These are phyloP conservation scores for Intellagama lesueurii DNA, from an alignment of 2,797 vertebrate genomes.

Conservation along the genomic window DNA sequence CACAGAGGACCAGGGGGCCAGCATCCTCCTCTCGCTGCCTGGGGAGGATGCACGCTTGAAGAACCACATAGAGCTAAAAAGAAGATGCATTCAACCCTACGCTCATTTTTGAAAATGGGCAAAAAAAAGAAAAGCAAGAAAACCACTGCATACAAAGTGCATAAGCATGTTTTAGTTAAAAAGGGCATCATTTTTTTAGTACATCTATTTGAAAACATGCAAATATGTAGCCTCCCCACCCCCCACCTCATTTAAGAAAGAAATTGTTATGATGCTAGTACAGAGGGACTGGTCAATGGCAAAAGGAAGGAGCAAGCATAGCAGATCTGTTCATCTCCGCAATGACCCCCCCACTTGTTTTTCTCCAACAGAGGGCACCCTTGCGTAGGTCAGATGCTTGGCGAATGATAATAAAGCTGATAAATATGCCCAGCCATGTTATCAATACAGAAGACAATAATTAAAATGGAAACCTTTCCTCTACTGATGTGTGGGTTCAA, in stretches of 20 bases:
- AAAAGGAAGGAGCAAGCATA: background rate
- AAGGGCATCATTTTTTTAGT: background rate
- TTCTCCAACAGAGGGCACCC: conserved; percentile 4
- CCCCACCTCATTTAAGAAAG: background rate
- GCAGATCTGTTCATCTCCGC: background rate
- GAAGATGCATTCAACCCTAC: too few species aligned
- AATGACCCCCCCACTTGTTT: background rate
- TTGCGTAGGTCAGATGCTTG: background rate
- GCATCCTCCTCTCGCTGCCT: too few species aligned
- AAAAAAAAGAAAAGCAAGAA: too few species aligned
- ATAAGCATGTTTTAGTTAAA: background rate
- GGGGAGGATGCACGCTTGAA: too few species aligned
- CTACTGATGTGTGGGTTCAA: background rate
- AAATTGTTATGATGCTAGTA: background rate
- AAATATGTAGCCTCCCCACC: background rate
- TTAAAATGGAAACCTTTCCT: background rate
- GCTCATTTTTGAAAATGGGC: too few species aligned
- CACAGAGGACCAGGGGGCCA: too few species aligned
- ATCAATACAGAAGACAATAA: background rate
- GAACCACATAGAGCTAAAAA: too few species aligned
- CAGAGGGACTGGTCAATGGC: background rate
- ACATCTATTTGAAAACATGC: background rate
- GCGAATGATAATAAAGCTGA: background rate
- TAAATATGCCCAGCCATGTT: background rate
- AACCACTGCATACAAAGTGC: background rate